Conservation (phyloP, 1,140 invertebrate genomes). For the Drosophila trapezifrons region DNA sequence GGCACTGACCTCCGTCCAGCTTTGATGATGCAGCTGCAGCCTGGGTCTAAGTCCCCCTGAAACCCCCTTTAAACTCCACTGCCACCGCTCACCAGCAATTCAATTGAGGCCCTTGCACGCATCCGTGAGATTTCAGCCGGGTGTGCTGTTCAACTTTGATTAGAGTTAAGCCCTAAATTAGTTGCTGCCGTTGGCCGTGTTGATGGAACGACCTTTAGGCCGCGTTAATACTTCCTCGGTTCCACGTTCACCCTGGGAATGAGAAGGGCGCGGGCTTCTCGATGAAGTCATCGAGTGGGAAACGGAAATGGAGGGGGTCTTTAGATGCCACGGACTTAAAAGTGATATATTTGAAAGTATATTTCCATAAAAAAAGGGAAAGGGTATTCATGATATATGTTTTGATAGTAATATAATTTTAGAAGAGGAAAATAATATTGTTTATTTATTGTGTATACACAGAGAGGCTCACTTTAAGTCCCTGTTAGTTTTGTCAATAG, state of each 20-base stretch:
- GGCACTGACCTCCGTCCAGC: slow-evolving; percentile 6
- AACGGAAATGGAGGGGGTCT: not conserved
- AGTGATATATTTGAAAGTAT: not conserved
- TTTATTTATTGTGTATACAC: no score
- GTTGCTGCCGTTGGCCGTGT: slow-evolving; percentile 54
- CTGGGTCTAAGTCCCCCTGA: not conserved
- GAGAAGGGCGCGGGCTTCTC: slow-evolving; percentile 5
- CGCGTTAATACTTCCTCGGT: slow-evolving; percentile 38
- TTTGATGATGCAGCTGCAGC: slow-evolving; percentile 24
- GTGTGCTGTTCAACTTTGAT: slow-evolving; percentile 69
- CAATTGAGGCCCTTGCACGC: slow-evolving; percentile 32
- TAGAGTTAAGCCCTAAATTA: slow-evolving; percentile 79
- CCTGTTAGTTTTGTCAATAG: not conserved
- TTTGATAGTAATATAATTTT: not conserved
- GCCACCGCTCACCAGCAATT: slow-evolving; percentile 5
- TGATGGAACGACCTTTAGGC: slow-evolving; percentile 42
- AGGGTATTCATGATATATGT: not conserved
- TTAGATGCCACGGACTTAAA: not conserved
- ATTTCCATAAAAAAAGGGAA: not conserved
- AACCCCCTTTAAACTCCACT: not conserved
- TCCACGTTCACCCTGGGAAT: not conserved
- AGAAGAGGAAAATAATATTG: no score
- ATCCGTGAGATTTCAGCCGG: slow-evolving; percentile 54
- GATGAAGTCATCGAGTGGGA: slow-evolving; percentile 36
- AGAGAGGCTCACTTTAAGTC: not conserved